Conservation (phyloP, 2,797 vertebrate genomes). For the Crocodylus rhombifer region DNA sequence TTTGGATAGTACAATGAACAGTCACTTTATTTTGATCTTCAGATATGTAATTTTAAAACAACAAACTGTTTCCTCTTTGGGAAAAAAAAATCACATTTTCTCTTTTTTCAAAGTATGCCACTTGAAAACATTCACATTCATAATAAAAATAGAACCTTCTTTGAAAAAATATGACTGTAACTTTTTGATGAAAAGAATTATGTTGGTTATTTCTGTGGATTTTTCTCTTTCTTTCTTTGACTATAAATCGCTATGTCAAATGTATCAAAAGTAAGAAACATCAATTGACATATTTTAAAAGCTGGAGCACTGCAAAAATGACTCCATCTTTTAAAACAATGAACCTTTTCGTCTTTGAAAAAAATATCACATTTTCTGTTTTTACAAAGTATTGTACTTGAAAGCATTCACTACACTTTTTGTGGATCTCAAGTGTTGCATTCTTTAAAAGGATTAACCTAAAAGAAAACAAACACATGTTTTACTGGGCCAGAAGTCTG, state of each 20-base stretch:
- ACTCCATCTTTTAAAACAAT: background rate
- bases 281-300: slow-evolving; percentile 62
- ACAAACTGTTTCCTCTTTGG: slow-evolving; percentile 69
- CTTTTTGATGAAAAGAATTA: slow-evolving; percentile 68
- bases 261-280: slow-evolving; percentile 56
- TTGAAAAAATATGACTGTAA: slow-evolving; percentile 61
- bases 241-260: slow-evolving; percentile 64
- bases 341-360: slow-evolving; percentile 3
- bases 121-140: slow-evolving; percentile 65
- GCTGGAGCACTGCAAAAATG: slow-evolving; percentile 24
- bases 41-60: slow-evolving; percentile 83
- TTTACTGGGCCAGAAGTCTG: slow-evolving; percentile 6
- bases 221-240: slow-evolving; percentile 61
- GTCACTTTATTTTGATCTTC: slow-evolving; percentile 86
- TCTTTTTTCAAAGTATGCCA: slow-evolving; percentile 61
- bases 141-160: slow-evolving; percentile 59
- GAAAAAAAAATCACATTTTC: slow-evolving; percentile 47
- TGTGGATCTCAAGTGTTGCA: slow-evolving; percentile 41
- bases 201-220: slow-evolving; percentile 56
- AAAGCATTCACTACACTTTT: slow-evolving; percentile 35
- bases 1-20: slow-evolving; percentile 84
- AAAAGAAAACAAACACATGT: slow-evolving; percentile 53
- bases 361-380: background rate
- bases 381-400: background rate
- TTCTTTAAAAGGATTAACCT: slow-evolving; percentile 57